Evolutionary conservation across 2,888 invertebrate species (phyloP).

Genomic region (Volucella bombylans): DNA sequence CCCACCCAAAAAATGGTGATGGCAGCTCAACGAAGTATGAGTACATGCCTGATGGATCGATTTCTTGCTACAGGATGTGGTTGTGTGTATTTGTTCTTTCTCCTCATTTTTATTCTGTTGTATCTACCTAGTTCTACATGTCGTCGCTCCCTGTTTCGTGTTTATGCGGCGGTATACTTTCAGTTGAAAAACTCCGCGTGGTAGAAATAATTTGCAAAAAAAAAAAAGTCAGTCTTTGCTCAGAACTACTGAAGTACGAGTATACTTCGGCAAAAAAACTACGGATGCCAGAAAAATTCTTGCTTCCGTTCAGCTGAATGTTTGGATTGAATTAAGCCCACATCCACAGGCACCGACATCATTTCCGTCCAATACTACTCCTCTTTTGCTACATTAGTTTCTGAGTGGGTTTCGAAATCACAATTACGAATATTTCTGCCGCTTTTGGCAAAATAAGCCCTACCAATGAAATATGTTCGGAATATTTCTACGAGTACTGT

Average conservation of each 20-base stretch:
- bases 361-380: conserved; percentile 42
- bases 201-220: conserved; percentile 68
- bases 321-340: conserved; percentile 71
- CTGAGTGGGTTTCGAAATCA: conserved; percentile 40
- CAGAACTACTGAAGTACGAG: conserved; percentile 62
- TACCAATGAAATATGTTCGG: conserved; percentile 21
- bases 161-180: conserved; percentile 68
- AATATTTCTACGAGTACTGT: conserved; percentile 26
- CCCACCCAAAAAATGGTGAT: conserved; percentile 49
- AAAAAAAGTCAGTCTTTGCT: conserved; percentile 60
- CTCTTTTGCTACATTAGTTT: not conserved
- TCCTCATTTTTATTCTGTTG: conserved; percentile 40
- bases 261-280: conserved; percentile 18
- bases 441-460: conserved; percentile 64
- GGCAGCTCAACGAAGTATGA: conserved; percentile 28
- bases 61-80: conserved; percentile 55
- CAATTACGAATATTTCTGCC: conserved; percentile 59
- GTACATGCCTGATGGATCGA: conserved; percentile 65
- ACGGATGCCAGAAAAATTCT: conserved; percentile 62
- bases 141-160: conserved; percentile 63
- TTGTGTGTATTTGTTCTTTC: conserved; percentile 32
- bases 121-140: conserved; percentile 50
- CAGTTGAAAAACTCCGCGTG: conserved; percentile 63
- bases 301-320: conserved; percentile 64
- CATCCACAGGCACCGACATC: conserved; percentile 52